Conservation (phyloP, 2,888 invertebrate species). For the Antitype chi region DNA sequence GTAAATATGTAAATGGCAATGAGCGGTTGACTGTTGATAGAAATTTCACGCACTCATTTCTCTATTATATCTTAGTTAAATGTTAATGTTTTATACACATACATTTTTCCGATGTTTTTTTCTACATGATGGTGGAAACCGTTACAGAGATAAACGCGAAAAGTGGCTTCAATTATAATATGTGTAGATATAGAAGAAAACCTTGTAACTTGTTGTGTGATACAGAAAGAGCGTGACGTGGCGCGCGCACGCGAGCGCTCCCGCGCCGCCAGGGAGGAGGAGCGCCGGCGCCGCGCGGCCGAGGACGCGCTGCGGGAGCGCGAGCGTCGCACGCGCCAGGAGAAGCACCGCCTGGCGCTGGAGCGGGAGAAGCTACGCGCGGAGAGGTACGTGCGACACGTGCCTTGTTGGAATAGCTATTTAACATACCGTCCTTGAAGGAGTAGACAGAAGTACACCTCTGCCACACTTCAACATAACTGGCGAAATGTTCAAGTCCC, state of each 20-base stretch:
- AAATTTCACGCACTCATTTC: no score
- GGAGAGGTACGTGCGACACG: constrained; percentile 90
- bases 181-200: neutral
- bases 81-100: neutral
- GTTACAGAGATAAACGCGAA: neutral
- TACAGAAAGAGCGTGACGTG: constrained; percentile 93
- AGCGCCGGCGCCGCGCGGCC: constrained; percentile 95
- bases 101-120: neutral
- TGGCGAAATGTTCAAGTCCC: neutral
- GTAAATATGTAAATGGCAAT: no score
- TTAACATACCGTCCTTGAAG: neutral
- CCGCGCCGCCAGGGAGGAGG: constrained; percentile 94
- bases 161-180: neutral
- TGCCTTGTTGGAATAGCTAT: neutral
- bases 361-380: constrained; percentile 95
- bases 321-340: constrained; percentile 95
- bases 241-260: constrained; percentile 95
- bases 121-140: neutral
- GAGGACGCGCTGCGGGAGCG: constrained; percentile 94
- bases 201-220: neutral
- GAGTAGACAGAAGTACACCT: neutral
- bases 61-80: neutral
- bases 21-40: no score
- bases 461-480: neutral
- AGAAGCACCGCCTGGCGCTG: constrained; percentile 95